Conservation (phyloP, 2,888 invertebrate species). For the Luperina nickerlii region DNA sequence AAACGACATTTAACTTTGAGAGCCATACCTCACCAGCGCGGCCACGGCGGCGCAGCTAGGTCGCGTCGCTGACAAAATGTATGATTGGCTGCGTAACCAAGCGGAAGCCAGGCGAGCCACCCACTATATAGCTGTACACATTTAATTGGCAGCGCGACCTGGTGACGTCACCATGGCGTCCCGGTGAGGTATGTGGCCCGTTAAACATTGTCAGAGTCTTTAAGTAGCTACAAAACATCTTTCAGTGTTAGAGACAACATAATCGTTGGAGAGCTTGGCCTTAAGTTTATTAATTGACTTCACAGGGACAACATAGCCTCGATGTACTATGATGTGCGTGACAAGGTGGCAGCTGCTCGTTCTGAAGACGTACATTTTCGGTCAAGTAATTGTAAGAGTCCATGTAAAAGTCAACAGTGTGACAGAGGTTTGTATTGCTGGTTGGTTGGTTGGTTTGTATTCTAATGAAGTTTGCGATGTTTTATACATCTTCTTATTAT, state of each 20-base stretch:
- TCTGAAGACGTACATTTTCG: conserved; percentile 16
- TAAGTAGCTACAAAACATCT: background rate
- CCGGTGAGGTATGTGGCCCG: background rate
- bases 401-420: conserved; percentile 47
- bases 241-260: background rate
- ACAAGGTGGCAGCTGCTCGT: conserved; percentile 26
- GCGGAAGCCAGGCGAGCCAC: background rate
- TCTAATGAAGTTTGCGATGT: background rate
- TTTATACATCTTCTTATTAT: background rate
- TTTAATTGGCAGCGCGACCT: background rate
- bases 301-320: conserved; percentile 82
- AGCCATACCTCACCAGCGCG: background rate
- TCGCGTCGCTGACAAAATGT: background rate
- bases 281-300: conserved; percentile 30
- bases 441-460: background rate
- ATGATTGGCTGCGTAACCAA: background rate
- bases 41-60: background rate
- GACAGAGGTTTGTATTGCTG: conserved; percentile 50
- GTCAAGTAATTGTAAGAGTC: conserved; percentile 47
- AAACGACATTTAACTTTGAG: background rate
- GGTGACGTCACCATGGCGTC: background rate
- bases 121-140: background rate
- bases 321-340: conserved; percentile 71
- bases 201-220: background rate
- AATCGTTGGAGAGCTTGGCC: background rate